Conservation (phyloP, 2,113 vertebrate species). For the Clarias gariepinus region DNA sequence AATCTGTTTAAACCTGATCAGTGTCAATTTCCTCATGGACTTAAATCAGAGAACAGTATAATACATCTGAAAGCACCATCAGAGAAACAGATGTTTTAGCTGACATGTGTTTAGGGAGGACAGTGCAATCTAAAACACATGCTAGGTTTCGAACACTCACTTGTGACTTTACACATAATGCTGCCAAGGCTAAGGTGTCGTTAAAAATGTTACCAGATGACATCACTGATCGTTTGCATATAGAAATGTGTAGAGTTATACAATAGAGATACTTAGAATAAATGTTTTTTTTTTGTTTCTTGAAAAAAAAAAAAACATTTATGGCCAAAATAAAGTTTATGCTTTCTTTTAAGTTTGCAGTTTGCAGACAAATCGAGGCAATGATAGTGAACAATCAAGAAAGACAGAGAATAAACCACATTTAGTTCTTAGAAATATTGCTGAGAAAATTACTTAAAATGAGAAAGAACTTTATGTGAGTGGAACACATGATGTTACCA, state of each 20-base stretch:
- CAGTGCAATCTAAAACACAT: constrained; percentile 23
- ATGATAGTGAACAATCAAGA: not conserved
- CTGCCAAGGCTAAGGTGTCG: not conserved
- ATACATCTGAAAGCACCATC: not conserved
- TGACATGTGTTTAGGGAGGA: not conserved
- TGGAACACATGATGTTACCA: not conserved
- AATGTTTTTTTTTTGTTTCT: too few species aligned
- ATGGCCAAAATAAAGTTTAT: not conserved
- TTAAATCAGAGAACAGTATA: not conserved
- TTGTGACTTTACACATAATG: not conserved
- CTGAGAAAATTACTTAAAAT: not conserved
- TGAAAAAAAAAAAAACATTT: not conserved
- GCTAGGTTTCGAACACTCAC: not conserved
- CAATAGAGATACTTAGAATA: too few species aligned
- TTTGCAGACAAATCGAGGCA: not conserved
- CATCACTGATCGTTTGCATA: not conserved
- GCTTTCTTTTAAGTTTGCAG: not conserved
- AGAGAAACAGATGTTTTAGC: constrained; percentile 14
- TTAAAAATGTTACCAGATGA: not conserved
- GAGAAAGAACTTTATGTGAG: not conserved
- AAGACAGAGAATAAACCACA: not conserved
- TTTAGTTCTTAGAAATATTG: not conserved
- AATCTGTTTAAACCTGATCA: not conserved
- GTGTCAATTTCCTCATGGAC: constrained; percentile 11
- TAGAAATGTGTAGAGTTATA: not conserved